A percentile compares a stretch with the other conserved stretches of the same genome.
Evolutionary conservation across 2,797 vertebrate genomes (phyloP).

Genomic region (Caiman crocodilus): DNA sequence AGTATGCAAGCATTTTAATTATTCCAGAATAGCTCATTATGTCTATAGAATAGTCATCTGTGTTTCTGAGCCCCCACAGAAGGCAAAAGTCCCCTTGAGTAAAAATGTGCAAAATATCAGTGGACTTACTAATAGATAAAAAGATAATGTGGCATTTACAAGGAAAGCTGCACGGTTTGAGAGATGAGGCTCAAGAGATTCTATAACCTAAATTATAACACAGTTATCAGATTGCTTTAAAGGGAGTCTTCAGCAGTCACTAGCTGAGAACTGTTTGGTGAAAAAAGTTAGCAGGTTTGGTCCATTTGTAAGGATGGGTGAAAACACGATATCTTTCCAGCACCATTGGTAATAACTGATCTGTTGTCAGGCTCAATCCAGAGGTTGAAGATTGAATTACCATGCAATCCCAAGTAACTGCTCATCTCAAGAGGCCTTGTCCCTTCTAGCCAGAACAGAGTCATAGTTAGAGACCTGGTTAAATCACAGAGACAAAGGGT

Average conservation of each 20-base stretch:
- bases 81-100: slow-evolving; percentile 34
- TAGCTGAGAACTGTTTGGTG: background rate
- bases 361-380: background rate
- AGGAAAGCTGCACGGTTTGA: background rate
- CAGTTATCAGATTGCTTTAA: too few relatives aligned
- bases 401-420: background rate
- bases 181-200: too few relatives aligned
- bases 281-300: background rate
- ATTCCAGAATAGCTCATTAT: background rate
- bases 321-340: background rate
- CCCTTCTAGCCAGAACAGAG: background rate
- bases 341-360: rapidly evolving
- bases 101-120: background rate
- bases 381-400: background rate
- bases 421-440: background rate
- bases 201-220: too few relatives aligned
- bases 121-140: background rate
- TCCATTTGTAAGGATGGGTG: rapidly evolving
- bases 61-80: slow-evolving; percentile 51
- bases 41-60: background rate
- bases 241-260: background rate
- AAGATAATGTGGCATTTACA: background rate
- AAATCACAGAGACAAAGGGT: background rate
- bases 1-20: background rate
- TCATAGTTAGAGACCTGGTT: too few relatives aligned